Evolutionary conservation across 2,797 vertebrate genomes (phyloP), one percentile per base, ranked within the genome.

Genomic region (Gobio occitaniae): DNA sequence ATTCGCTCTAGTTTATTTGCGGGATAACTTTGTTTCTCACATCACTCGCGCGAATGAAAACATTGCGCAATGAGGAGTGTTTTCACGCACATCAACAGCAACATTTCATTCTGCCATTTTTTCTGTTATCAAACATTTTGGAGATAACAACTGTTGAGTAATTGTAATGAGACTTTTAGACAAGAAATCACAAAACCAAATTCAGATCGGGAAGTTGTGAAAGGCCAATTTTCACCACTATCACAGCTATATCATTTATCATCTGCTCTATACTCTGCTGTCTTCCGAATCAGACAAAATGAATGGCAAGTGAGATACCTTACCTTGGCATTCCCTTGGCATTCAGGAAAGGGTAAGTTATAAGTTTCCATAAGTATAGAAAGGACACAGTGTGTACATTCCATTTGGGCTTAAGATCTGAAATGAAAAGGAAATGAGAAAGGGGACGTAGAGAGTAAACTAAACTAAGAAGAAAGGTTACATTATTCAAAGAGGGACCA

Each of bases 351-450:
- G 82, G 83, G 63, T 70, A 82, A 74, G 87, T 61, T 52, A 82
- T 50, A 82, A 48, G 78, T 71, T 86, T 86, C 48, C 32, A 63
- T 78, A 69, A 65, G 41, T 83, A 71, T 68, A 48, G 38, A 83
- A 50, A 83, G 54, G 66, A 83, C 85, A 76, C 56, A 52, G 83
- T 82, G 71, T 78, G 54, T 74, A 47, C 21, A 84, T 71, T 88
- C 54, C n/a, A 41, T 87, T 74, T 29, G 66, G 71, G 86, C 15
- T 52, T 70, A 10, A 48, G 44, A 48, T 61, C 68, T 70, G 56
- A 84, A 87, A 86, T 86, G 63, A 87, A 88, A 85, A 85, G 80
- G 65, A 87, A 87, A 82, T 82, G 70, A 75, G 76, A 61, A 81
- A 80, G 54, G 71, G 47, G 76, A 85, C 59, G 56, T 61, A 48